Base-by-base conservation (phyloP, 2,888 invertebrate genomes). In the Laothoe populi region DNA sequence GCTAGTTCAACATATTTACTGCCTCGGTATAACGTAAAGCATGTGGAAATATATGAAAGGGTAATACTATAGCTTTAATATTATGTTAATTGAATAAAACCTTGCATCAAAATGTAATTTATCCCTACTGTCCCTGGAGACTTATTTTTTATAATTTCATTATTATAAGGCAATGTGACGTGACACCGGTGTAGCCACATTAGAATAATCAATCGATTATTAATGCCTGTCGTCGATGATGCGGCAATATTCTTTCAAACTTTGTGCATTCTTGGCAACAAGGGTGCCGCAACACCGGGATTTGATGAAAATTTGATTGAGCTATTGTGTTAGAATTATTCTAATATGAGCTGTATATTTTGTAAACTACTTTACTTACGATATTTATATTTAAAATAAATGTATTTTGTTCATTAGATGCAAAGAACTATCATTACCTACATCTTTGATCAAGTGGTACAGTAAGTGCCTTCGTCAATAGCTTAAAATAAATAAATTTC, bases 171-270 rank as follows among this genome's bases (percentile, higher is more conserved):
- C 58, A 63, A 63, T 65, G 69, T 63, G 66, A 71, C 73, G 74
- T 66, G 70, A 67, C 72, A 66, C 63, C 70, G 72, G 70, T 77
- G 70, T 66, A 69, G 69, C 64, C 75, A 66, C 72, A 87, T 88
- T 88, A 87, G 82, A 84, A 88, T 89, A 84, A 84, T 84, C 87
- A 84, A 91, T 90, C 89, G 87, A 84, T 86, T 88, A 86, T 88
- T 87, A 81, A 91, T 89, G 77, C 73, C 71, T 68, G 65, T 63
- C 70, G 68, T 69, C 74, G 70, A 79, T 91, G 91, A 90, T 82
- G 70, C 66, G 68, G 83, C 88, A 73, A 76, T 76, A 83, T 83
- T 78, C 81, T 90, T 90, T 87, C 78, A 87, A 82, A 83, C 64
- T 81, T 73, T 65, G 66, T 69, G 70, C 70, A 72, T 61, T 72